These are phyloP conservation scores for Hydriomena furcata DNA, from an alignment of 2,888 invertebrate genomes.

Conservation along the genomic window DNA sequence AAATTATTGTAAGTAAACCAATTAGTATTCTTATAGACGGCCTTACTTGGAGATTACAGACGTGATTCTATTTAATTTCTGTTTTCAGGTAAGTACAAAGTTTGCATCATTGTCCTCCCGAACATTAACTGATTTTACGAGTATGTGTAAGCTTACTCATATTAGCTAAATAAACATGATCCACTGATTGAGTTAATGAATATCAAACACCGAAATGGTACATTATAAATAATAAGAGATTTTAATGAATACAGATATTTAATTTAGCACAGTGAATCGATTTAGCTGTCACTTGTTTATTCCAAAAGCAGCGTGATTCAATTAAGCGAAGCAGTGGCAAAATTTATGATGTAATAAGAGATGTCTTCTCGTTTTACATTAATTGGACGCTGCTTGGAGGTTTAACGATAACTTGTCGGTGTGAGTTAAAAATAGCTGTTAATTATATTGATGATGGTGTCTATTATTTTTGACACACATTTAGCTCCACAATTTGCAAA, in stretches of 20 bases:
- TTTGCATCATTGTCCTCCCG: too few relatives aligned
- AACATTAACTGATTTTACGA: too few relatives aligned
- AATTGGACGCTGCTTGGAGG: constrained; percentile 60
- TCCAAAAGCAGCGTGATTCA: constrained; percentile 52
- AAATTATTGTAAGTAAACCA: too few relatives aligned
- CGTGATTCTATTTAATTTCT: too few relatives aligned
- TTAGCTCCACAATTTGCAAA: too few relatives aligned
- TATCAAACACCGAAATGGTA: constrained; percentile 4
- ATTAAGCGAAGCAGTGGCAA: constrained; percentile 55
- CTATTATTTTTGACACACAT: too few relatives aligned
- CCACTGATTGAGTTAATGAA: not conserved
- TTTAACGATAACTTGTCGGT: constrained; percentile 56
- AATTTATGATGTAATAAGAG: constrained; percentile 65
- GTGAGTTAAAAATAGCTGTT: constrained; percentile 45
- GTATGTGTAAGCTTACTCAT: too few relatives aligned
- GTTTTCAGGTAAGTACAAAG: too few relatives aligned
- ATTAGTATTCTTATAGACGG: too few relatives aligned
- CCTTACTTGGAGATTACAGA: too few relatives aligned
- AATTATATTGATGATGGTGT: constrained; percentile 33
- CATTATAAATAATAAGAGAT: too few relatives aligned
- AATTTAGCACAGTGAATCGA: constrained; percentile 33
- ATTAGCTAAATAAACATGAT: too few relatives aligned
- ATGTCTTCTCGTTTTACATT: constrained; percentile 60
- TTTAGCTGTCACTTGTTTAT: constrained; percentile 45
- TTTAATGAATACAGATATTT: constrained; percentile 15